Conservation (phyloP, 2,888 invertebrate genomes). For the Leptinotarsa juncta region DNA sequence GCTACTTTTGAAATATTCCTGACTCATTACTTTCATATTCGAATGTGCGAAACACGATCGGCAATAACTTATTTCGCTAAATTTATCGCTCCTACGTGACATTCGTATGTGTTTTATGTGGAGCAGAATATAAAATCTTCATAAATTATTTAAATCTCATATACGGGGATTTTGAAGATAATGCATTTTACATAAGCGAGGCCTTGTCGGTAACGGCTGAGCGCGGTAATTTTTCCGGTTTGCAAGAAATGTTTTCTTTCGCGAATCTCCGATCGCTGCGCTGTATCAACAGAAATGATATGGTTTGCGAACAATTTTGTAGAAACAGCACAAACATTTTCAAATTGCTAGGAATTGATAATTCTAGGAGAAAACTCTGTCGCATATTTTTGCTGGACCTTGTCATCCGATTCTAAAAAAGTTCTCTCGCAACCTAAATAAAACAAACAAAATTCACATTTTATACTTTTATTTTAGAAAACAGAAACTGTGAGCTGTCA, state of each 20-base stretch:
- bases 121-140: constrained; percentile 45
- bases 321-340: not conserved
- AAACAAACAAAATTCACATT: too few relatives aligned
- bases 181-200: constrained; percentile 27
- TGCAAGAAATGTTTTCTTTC: not conserved
- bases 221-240: constrained; percentile 8
- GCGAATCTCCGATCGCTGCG: not conserved
- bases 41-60: constrained; percentile 44
- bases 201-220: constrained; percentile 25
- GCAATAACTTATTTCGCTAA: constrained; percentile 42
- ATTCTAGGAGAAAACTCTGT: too few relatives aligned
- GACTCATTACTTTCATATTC: constrained; percentile 39
- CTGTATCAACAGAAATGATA: not conserved
- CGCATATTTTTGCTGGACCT: too few relatives aligned
- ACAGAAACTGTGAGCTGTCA: too few relatives aligned
- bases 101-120: constrained; percentile 44
- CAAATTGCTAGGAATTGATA: not conserved
- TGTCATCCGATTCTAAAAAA: too few relatives aligned
- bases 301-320: not conserved
- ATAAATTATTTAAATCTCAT: constrained; percentile 45
- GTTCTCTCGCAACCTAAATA: too few relatives aligned
- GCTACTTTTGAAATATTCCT: constrained; percentile 35
- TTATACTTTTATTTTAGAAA: too few relatives aligned
- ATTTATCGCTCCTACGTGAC: constrained; percentile 48
- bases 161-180: constrained; percentile 30